Evolutionary conservation across 2,888 invertebrate species (phyloP).

Genomic region (Acleris laterana): DNA sequence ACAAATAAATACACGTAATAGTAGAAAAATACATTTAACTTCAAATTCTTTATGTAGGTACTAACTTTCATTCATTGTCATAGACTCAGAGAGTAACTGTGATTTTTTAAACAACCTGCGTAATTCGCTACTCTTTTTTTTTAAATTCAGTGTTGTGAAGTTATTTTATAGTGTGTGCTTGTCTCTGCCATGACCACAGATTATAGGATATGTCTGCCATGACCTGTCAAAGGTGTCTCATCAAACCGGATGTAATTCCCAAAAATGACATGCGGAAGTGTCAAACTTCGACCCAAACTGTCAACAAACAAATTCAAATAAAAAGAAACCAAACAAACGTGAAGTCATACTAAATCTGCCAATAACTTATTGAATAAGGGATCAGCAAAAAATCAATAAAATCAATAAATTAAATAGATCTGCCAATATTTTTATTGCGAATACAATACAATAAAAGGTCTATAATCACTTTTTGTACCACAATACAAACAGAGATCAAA

Average conservation of each 20-base stretch:
- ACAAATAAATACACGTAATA: no score
- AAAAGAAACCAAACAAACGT: constrained; percentile 4
- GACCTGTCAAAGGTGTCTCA: constrained; percentile 4
- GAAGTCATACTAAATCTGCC: constrained; percentile 2
- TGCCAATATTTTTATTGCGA: constrained; percentile 32
- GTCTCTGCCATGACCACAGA: no score
- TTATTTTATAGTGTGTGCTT: no score
- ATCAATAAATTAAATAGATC: constrained; percentile 24
- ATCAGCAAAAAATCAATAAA: constrained; percentile 12
- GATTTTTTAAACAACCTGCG: no score
- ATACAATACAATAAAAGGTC: constrained; percentile 16
- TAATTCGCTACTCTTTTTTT: no score
- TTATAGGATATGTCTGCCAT: no score
- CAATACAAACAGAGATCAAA: constrained; percentile 5
- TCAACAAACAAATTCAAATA: background rate
- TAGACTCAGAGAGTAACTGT: no score
- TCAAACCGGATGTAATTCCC: background rate
- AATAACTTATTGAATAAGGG: background rate
- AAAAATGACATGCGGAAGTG: constrained; percentile 13
- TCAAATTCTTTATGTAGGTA: no score
- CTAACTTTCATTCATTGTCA: no score
- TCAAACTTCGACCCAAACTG: constrained; percentile 1
- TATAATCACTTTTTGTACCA: constrained; percentile 18
- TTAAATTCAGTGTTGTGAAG: no score
- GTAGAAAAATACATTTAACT: no score